A percentile compares a stretch with the other conserved stretches of the same genome.
phyloP scores from a whole-genome alignment of 92 coral and sea anemone species.

The Hydrozoanthus gracilis region DNA sequence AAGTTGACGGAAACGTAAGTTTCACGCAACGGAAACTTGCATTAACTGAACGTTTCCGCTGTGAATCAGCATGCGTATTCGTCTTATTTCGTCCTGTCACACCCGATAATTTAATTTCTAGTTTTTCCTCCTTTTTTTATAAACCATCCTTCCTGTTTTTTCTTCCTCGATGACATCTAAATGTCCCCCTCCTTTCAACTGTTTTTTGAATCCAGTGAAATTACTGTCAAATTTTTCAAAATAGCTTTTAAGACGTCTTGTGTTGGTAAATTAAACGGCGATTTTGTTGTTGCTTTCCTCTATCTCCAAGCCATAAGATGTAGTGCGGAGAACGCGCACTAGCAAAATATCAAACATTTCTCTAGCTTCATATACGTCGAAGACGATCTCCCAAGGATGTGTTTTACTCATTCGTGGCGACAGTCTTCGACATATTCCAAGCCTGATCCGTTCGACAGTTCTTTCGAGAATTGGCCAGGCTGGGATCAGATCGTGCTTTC shows the following conservation, averaged over 20 bases:
- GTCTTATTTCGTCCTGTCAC: conserved; percentile 36
- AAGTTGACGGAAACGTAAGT: too few species aligned
- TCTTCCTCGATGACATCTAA: conserved; percentile 20
- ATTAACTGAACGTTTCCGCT: too few species aligned
- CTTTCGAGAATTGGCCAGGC: conserved; percentile 39
- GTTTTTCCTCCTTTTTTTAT: conserved; percentile 30
- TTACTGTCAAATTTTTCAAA: neutral
- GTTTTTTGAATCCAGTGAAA: conserved; percentile 8
- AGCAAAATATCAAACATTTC: conserved; percentile 35
- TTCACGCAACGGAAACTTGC: too few species aligned
- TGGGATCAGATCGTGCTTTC: conserved; percentile 48
- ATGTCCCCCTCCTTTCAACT: conserved; percentile 11
- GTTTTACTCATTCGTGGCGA: conserved; percentile 34
- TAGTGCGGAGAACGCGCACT: neutral
- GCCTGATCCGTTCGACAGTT: conserved; percentile 2
- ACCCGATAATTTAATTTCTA: conserved; percentile 10
- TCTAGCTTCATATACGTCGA: neutral
- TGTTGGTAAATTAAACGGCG: neutral
- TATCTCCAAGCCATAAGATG: conserved; percentile 34
- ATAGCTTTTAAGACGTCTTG: neutral
- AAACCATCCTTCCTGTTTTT: conserved; percentile 10
- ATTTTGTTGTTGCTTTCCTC: conserved; percentile 22
- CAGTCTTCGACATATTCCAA: conserved; percentile 12
- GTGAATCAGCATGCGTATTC: conserved; percentile 30
- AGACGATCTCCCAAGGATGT: conserved; percentile 24